Base-by-base conservation (phyloP, 2,797 vertebrate species). In the Sebastes matsubarae region DNA sequence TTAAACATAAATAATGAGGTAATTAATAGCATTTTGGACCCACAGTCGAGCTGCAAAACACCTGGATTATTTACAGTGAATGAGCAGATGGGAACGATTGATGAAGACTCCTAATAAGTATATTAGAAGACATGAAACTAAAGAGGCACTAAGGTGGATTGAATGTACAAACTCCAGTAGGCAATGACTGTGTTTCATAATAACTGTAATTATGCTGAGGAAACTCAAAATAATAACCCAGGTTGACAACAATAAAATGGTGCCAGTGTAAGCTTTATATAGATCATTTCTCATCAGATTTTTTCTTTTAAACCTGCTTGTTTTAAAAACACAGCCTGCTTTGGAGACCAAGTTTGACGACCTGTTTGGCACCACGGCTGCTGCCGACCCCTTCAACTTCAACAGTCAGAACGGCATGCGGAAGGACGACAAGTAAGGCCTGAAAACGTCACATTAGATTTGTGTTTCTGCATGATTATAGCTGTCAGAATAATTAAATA, bases 341-440 rank as follows among this genome's bases (percentile, higher is more conserved):
- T 92, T 96, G 78, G 98, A 99, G 91, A 97, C 96, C 75, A 98
- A 97, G 87, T 99, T 99, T 34, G 99, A 99, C 1, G 97, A 99
- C 91, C 94, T 99, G 89, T 99, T 99, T 2, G 99, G 99, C 84
- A 98, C 97, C 63, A 96, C 97, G 0, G 96, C 97, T 7, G 93
- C 97, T 68, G 96, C 94, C 0, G 98, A 99, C 81, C 98, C 98
- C 0, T 99, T 99, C 93, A 99, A 99, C 94, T 99, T 99, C 93
- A 99, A 97, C 96, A 97, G 93, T 93, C 99, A 99, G 91, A 99
- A 99, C 0, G 98, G 99, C 79, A 96, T 98, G 96, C 96, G 94
- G 80, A 98, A 97, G 90, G 97, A 98, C 7, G 98, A 99, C 86
- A 99, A 97, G 98, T 99, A 93, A 95, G 96, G 6, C 1, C 32